Conservation (phyloP, 2,113 vertebrate species). For the Micronycteris hirsuta region DNA sequence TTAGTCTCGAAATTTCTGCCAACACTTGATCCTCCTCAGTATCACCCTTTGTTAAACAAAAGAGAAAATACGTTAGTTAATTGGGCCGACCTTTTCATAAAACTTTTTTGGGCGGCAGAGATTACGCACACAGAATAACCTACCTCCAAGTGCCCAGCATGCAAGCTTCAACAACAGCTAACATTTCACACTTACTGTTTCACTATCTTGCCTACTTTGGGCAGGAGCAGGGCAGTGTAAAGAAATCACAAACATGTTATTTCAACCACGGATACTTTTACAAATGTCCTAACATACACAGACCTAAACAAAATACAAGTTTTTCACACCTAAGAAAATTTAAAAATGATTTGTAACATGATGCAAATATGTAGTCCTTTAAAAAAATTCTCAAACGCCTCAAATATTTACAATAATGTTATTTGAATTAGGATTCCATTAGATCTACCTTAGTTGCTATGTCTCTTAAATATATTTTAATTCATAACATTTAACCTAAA, state of each 20-base stretch:
- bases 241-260: background rate
- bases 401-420: background rate
- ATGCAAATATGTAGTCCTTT: background rate
- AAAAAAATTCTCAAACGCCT: background rate
- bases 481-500: background rate
- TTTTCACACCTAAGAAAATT: background rate
- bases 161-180: background rate
- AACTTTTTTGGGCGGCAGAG: too few species aligned
- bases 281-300: background rate
- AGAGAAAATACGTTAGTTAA: background rate
- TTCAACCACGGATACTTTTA: background rate
- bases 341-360: background rate
- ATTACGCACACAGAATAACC: background rate
- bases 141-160: background rate
- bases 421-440: background rate
- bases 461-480: background rate
- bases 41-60: background rate
- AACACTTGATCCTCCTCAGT: background rate
- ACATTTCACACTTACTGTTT: too few species aligned
- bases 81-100: background rate
- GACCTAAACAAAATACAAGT: background rate
- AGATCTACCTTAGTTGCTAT: background rate
- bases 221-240: too few species aligned
- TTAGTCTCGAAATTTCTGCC: background rate
- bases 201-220: too few species aligned